Evolutionary conservation across 2,113 vertebrate genomes (phyloP).

Genomic region (Psophia crepitans): DNA sequence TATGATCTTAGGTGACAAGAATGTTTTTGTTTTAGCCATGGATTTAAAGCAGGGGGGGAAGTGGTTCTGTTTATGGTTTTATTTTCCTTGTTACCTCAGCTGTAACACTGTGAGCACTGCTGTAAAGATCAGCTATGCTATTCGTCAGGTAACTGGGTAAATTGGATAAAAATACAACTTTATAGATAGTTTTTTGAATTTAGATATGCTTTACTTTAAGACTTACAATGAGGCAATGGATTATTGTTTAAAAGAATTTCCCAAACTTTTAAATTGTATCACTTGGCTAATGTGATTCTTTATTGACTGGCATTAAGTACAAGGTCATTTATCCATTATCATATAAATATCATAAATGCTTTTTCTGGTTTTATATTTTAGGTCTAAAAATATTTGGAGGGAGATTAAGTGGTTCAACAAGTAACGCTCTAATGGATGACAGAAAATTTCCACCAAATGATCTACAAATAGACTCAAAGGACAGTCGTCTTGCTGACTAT

Average conservation of each 20-base stretch:
- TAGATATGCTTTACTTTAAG: background rate
- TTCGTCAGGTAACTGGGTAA: background rate
- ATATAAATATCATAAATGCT: background rate
- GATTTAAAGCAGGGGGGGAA: background rate
- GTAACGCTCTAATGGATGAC: conserved; percentile 79
- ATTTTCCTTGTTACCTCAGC: background rate
- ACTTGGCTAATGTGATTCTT: background rate
- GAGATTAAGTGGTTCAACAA: conserved; percentile 53
- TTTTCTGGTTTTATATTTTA: conserved; percentile 53
- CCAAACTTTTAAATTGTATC: background rate
- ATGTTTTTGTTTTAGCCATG: conserved; percentile 25
- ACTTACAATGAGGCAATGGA: background rate
- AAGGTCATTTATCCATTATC: background rate
- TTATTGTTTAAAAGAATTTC: background rate
- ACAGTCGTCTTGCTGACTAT: conserved; percentile 31
- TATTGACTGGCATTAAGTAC: background rate
- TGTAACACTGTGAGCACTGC: background rate
- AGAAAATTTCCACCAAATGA: conserved; percentile 56
- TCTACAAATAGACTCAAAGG: conserved; percentile 66
- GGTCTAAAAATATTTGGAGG: conserved; percentile 63
- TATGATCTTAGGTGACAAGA: background rate
- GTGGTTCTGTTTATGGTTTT: background rate
- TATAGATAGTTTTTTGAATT: background rate
- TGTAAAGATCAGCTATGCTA: background rate
- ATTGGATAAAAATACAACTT: background rate